Evolutionary conservation across 2,113 vertebrate genomes (phyloP), one percentile per base, ranked within the genome.

Genomic region (Xiphophorus hellerii): DNA sequence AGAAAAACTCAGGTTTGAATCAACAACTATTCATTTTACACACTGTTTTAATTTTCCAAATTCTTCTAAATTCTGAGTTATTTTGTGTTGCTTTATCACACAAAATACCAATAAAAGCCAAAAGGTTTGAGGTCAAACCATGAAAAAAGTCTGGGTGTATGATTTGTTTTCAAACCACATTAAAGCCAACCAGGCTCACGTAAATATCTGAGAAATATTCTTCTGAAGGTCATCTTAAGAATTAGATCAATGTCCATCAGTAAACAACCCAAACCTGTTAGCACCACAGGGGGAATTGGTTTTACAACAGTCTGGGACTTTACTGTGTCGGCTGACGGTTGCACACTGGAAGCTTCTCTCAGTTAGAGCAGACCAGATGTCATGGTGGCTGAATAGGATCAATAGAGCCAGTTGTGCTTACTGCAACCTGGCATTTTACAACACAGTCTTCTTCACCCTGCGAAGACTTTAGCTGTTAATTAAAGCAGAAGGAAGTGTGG

Each of bases 341-440:
- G 77, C 69, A 84, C 65, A 72, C 83, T 66, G 77, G 68, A 77
- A 88, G 86, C 78, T 37, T 81, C 76, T 85, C 70, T 86, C 88
- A 86, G 76, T 92, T 89, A 90, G 87, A 33, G 29, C 71, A 0
- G 63, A 88, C 75, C 92, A 93, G 92, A 93, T 93, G 92, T 85
- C 88, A 62, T 71, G 70, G 80, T 82, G 20, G 85, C 54, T 60
- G 61, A 73, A 74, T 60, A 80, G 83, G 91, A 92, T 91, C 92
- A 93, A 91, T 89, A 87, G 83, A 73, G 80, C 90, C 85, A 86
- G 48, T 74, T 67, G 84, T 66, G 84, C 83, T 83, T 48, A 79
- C 71, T 75, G 70, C 61, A 42, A 12, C 39, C 75, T 30, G 72
- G 62, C 25, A 22, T 80, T 91, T 90, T 88, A 90, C 86, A 87